These are phyloP conservation scores for Lacerta agilis DNA, from an alignment of 2,797 vertebrate species.

Conservation along the genomic window DNA sequence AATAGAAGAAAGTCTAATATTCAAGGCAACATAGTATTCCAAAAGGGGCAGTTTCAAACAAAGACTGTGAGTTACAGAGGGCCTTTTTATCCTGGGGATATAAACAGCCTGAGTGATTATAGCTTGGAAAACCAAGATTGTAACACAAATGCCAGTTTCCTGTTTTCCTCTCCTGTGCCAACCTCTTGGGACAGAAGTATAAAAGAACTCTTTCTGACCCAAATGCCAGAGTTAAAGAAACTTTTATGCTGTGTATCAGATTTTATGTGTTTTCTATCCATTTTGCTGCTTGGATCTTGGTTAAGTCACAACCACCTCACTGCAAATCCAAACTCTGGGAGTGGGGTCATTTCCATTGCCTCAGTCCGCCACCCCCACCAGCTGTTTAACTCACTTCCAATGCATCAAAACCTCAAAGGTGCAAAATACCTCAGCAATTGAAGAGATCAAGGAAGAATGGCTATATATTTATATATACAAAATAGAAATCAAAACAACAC, in stretches of 20 bases:
- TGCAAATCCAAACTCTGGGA: neutral
- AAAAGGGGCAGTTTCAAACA: constrained; percentile 64
- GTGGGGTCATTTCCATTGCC: neutral
- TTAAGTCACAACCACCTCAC: neutral
- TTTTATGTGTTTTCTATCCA: constrained; percentile 24
- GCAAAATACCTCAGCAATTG: neutral
- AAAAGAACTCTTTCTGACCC: constrained; percentile 59
- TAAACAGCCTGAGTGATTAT: constrained; percentile 74
- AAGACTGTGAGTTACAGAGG: constrained; percentile 16
- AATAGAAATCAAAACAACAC: neutral
- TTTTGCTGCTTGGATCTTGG: constrained; percentile 26
- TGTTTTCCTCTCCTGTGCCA: constrained; percentile 71
- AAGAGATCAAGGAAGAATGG: neutral
- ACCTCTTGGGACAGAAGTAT: constrained; percentile 61
- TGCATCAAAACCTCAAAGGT: neutral
- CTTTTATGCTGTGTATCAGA: constrained; percentile 44
- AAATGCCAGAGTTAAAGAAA: constrained; percentile 50
- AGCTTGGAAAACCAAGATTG: constrained; percentile 68
- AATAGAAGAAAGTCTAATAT: constrained; percentile 62
- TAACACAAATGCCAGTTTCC: constrained; percentile 74
- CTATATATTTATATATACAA: neutral
- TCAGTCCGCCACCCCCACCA: neutral
- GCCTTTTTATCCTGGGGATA: constrained; percentile 42
- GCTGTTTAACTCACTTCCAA: neutral
- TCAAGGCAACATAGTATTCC: constrained; percentile 51